Conservation (phyloP, 2,888 invertebrate genomes). For the Agrotis ipsilon region DNA sequence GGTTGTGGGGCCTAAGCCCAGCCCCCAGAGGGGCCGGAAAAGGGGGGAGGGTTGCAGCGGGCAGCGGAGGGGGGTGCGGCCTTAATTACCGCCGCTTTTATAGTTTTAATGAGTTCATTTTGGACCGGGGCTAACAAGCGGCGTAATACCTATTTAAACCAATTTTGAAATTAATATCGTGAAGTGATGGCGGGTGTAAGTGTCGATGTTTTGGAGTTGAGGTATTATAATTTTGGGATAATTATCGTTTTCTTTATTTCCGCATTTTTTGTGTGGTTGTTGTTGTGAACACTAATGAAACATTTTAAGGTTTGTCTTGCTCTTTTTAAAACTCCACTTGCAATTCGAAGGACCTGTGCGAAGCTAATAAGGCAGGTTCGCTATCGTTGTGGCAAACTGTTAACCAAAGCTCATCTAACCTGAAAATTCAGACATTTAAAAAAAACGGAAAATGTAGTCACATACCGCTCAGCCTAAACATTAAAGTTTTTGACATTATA, state of each 20-base stretch:
- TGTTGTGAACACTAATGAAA: no score
- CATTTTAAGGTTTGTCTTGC: no score
- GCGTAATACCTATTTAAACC: slow-evolving; percentile 90
- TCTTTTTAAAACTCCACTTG: neutral
- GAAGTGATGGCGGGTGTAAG: slow-evolving; percentile 72
- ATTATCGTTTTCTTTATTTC: no score
- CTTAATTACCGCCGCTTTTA: slow-evolving; percentile 94
- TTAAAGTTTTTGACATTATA: no score
- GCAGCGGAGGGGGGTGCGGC: slow-evolving; percentile 77
- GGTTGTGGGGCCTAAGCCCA: slow-evolving; percentile 76
- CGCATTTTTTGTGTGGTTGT: neutral
- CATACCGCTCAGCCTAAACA: no score
- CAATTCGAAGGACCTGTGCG: neutral
- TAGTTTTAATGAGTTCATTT: slow-evolving; percentile 95
- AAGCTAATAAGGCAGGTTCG: neutral
- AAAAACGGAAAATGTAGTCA: no score
- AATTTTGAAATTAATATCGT: slow-evolving; percentile 91
- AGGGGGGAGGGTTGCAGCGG: slow-evolving; percentile 68
- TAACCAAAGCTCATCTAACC: neutral
- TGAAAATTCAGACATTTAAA: no score
- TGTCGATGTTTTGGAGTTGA: slow-evolving; percentile 72
- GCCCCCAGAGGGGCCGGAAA: slow-evolving; percentile 73
- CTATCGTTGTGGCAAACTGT: neutral
- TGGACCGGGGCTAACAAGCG: slow-evolving; percentile 92
- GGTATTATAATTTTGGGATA: neutral